A percentile compares a stretch with the other conserved stretches of the same genome.
phyloP scores from a whole-genome alignment of 2,888 invertebrate genomes.

The Metalampra italica region DNA sequence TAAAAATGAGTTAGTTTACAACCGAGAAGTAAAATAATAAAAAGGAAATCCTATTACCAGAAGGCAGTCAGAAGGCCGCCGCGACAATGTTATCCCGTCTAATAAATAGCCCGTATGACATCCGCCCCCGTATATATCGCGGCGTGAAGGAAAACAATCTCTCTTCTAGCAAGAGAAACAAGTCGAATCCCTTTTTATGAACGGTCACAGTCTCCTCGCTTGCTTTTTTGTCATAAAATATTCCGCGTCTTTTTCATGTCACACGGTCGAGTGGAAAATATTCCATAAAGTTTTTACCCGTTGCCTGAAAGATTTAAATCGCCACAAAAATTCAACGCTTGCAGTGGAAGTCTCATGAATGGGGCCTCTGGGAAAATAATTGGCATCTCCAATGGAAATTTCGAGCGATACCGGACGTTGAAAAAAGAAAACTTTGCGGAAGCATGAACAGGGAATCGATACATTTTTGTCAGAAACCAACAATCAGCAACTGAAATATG shows the following conservation, averaged over 20 bases:
- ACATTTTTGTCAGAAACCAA: background rate
- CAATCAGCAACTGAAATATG: too few relatives aligned
- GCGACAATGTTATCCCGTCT: slow-evolving; percentile 70
- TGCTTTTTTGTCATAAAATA: slow-evolving; percentile 49
- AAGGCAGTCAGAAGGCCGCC: slow-evolving; percentile 40
- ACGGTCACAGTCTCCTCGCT: slow-evolving; percentile 46
- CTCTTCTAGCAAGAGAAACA: slow-evolving; percentile 55
- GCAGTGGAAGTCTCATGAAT: background rate
- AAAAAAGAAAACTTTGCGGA: background rate
- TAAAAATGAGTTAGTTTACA: slow-evolving; percentile 74
- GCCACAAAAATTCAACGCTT: slow-evolving; percentile 11
- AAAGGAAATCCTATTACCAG: slow-evolving; percentile 64
- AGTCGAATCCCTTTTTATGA: slow-evolving; percentile 64
- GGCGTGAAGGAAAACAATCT: slow-evolving; percentile 63
- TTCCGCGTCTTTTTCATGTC: slow-evolving; percentile 40
- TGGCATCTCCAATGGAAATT: background rate
- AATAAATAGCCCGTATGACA: slow-evolving; percentile 71
- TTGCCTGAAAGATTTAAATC: slow-evolving; percentile 19
- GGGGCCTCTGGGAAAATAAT: too few relatives aligned
- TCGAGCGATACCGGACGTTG: background rate
- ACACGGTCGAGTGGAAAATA: slow-evolving; percentile 33
- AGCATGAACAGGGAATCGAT: background rate
- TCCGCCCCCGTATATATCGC: slow-evolving; percentile 48
- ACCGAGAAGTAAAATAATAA: slow-evolving; percentile 65
- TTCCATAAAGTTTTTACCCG: slow-evolving; percentile 31